Evolutionary conservation across 2,888 invertebrate genomes (phyloP).

Genomic region (Schrankia costaestrigalis): DNA sequence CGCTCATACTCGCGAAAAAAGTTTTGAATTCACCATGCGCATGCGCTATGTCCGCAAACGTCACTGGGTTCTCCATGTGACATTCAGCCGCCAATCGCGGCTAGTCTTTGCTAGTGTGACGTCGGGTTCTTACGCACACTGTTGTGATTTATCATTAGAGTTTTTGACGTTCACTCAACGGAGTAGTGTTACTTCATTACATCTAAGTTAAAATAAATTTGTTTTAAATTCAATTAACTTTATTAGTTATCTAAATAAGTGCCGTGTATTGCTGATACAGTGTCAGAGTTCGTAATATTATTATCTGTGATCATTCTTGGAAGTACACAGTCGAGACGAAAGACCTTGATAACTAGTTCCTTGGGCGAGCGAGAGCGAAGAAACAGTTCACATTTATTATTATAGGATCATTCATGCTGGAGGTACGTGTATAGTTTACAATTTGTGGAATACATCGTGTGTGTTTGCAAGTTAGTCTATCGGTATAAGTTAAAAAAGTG

Average conservation of each 20-base stretch:
- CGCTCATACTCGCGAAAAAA: conserved; percentile 48
- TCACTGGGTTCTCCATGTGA: conserved; percentile 56
- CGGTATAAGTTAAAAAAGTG: conserved; percentile 50
- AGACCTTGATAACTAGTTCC: conserved; percentile 81
- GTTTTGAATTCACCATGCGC: conserved; percentile 56
- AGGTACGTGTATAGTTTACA: conserved; percentile 78
- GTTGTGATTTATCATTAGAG: conserved; percentile 40
- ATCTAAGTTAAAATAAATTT: too few relatives aligned
- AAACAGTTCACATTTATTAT: conserved; percentile 64
- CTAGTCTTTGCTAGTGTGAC: conserved; percentile 53
- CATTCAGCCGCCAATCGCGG: conserved; percentile 52
- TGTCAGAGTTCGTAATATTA: conserved; percentile 48
- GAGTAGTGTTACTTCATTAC: conserved; percentile 36
- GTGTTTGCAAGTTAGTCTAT: conserved; percentile 45
- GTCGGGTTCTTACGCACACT: conserved; percentile 47
- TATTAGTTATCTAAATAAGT: too few relatives aligned
- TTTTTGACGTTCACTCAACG: conserved; percentile 53
- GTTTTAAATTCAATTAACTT: too few relatives aligned
- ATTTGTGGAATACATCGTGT: conserved; percentile 61
- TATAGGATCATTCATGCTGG: conserved; percentile 79
- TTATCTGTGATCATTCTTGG: conserved; percentile 73
- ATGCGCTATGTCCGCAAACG: conserved; percentile 61
- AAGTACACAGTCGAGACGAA: conserved; percentile 72
- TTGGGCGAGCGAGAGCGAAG: conserved; percentile 72
- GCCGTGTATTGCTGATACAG: conserved; percentile 34